phyloP scores from a whole-genome alignment of 2,113 vertebrate species.

The Felis catus region DNA sequence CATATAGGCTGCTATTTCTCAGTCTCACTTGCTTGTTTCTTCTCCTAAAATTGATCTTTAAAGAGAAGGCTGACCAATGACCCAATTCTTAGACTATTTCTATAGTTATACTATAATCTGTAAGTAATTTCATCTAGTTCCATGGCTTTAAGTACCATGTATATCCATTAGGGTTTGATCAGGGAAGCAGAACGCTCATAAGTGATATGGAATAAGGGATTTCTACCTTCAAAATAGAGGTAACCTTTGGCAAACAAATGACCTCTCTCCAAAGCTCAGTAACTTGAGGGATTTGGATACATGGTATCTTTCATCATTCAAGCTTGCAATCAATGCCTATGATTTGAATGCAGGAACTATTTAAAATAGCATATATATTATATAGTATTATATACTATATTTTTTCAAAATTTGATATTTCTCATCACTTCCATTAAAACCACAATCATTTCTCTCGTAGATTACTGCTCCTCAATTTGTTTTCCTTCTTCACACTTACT shows the following conservation, averaged over 20 bases:
- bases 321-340: not conserved
- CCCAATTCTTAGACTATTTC: not conserved
- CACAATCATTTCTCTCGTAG: not conserved
- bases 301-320: not conserved
- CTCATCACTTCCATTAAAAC: not conserved
- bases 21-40: not conserved
- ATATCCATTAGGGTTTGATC: not conserved
- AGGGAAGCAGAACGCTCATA: not conserved
- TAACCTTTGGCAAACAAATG: not conserved
- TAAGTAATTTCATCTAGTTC: not conserved
- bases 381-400: too few relatives aligned
- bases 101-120: not conserved
- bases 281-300: not conserved
- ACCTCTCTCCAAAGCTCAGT: not conserved
- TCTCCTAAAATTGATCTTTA: not conserved
- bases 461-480: not conserved
- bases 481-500: not conserved
- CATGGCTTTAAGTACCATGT: not conserved
- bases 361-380: not conserved
- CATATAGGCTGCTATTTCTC: not conserved
- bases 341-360: not conserved
- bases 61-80: not conserved
- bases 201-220: not conserved
- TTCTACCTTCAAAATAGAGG: not conserved
- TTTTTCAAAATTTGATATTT: not conserved